phyloP scores from a whole-genome alignment of 2,888 invertebrate species.

The Eueremaeus valkanovi region DNA sequence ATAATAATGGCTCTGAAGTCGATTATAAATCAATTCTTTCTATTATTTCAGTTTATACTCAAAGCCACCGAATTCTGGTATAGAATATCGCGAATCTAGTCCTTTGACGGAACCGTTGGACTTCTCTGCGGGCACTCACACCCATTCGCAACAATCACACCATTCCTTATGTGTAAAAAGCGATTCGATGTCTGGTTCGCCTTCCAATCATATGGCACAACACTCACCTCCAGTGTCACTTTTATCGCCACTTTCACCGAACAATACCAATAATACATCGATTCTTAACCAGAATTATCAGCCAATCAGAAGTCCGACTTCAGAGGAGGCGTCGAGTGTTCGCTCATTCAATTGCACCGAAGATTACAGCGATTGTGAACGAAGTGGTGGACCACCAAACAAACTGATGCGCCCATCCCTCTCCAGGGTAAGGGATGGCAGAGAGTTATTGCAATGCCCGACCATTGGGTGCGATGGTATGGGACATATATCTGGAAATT shows the following conservation, averaged over 20 bases:
- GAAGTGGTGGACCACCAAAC: not conserved
- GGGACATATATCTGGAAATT: slow-evolving; percentile 54
- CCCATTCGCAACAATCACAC: not conserved
- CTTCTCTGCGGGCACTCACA: slow-evolving; percentile 25
- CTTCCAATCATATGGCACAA: not conserved
- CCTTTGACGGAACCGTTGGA: slow-evolving; percentile 22
- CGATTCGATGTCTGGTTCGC: slow-evolving; percentile 1
- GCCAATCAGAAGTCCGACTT: not conserved
- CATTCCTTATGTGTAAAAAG: slow-evolving; percentile 5
- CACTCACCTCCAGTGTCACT: not conserved
- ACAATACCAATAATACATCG: not conserved
- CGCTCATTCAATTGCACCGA: slow-evolving; percentile 5
- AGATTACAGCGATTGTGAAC: slow-evolving; percentile 15
- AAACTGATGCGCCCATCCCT: slow-evolving; percentile 9
- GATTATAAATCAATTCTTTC: too few species aligned
- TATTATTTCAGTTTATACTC: slow-evolving; percentile 15
- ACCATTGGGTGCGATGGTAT: slow-evolving; percentile 57
- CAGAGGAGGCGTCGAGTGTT: slow-evolving; percentile 14
- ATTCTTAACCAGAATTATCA: not conserved
- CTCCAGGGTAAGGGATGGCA: not conserved
- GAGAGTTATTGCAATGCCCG: slow-evolving; percentile 61
- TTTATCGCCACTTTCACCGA: not conserved
- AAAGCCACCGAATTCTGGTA: slow-evolving; percentile 1
- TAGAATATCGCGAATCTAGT: not conserved
- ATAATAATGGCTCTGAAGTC: too few species aligned